Percentiles rank a stretch among this genome's conserved stretches.
Conservation (phyloP, 2,113 vertebrate genomes). For the Girardinichthys multiradiatus region DNA sequence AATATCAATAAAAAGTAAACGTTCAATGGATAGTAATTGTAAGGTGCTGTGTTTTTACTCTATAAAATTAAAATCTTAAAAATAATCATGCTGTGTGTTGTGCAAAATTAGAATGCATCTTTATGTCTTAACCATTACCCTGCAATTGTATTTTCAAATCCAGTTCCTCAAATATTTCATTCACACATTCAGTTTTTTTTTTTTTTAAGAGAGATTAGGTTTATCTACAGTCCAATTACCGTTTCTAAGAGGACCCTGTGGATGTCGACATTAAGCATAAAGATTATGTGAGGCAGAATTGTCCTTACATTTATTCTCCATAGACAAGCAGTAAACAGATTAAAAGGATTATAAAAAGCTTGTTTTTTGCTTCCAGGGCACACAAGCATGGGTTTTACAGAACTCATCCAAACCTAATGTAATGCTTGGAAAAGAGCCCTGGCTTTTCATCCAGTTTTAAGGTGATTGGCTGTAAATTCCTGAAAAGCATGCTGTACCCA, state of each 20-base stretch:
- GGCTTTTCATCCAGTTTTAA: conserved; percentile 25
- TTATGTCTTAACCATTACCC: background rate
- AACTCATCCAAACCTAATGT: conserved; percentile 32
- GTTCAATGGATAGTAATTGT: too few relatives aligned
- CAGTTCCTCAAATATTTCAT: conserved; percentile 23
- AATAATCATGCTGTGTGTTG: background rate
- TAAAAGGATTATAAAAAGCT: conserved; percentile 53
- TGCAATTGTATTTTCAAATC: background rate
- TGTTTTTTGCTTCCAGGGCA: conserved; percentile 7
- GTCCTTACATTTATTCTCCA: conserved; percentile 29
- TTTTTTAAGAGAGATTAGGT: conserved; percentile 43
- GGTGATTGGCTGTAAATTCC: conserved; percentile 29
- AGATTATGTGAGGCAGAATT: conserved; percentile 32
- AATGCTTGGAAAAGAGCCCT: conserved; percentile 36
- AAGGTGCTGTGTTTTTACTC: too few relatives aligned
- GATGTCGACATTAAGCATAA: conserved; percentile 33
- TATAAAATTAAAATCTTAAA: background rate
- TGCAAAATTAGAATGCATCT: background rate
- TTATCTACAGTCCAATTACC: conserved; percentile 55
- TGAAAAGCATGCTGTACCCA: background rate
- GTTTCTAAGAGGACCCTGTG: conserved; percentile 41
- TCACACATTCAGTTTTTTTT: conserved; percentile 17
- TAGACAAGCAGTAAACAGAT: conserved; percentile 55
- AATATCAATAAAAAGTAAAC: too few relatives aligned
- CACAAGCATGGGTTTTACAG: conserved; percentile 34